Evolutionary conservation across 2,113 vertebrate species (phyloP), one percentile per base, ranked within the genome.

Genomic region (Mustela nigripes): DNA sequence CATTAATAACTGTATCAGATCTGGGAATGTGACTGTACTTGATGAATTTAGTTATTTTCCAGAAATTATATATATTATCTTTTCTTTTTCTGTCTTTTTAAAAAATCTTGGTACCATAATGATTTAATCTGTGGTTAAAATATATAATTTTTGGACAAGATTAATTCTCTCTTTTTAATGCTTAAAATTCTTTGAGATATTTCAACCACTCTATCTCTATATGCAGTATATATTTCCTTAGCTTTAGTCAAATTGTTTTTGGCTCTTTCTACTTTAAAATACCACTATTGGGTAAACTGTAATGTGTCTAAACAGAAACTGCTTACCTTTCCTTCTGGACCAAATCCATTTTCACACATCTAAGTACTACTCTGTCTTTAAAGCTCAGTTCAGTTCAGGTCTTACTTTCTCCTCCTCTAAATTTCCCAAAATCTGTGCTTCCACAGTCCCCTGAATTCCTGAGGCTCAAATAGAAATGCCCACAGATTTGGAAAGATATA

Each of bases 181-280:
- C 28, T 36, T 21, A 83, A 85, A 97, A 87, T 36, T 76, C 42
- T 94, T 85, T 26, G 12, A 95, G 45, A 42, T 89, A 50, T 73
- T 89, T 90, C 15, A 60, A 83, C 16, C 12, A 9, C 4, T 71
- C 95, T 96, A 76, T 2, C 4, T n/a, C 50, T 88, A 16, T 36
- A 10, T 26, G 28, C 1, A 73, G 39, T 1, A 21, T 31, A 45
- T 48, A 92, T 78, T 65, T 94, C 14, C 8, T 89, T 58, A 45
- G 56, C 21, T 97, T 93, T 81, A 50, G 12, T 91, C 28, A 88
- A 94, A 84, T 9, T 97, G 8, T 18, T 85, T 82, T 92, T 63
- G 36, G 24, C 53, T 76, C 39, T 74, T 80, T 84, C 19, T 12
- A 21, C 18, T 91, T 63, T 69, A 50, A 93, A 91, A 62, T 81